phyloP scores from a whole-genome alignment of 2,888 invertebrate species.

The Eupithecia pulchellata region DNA sequence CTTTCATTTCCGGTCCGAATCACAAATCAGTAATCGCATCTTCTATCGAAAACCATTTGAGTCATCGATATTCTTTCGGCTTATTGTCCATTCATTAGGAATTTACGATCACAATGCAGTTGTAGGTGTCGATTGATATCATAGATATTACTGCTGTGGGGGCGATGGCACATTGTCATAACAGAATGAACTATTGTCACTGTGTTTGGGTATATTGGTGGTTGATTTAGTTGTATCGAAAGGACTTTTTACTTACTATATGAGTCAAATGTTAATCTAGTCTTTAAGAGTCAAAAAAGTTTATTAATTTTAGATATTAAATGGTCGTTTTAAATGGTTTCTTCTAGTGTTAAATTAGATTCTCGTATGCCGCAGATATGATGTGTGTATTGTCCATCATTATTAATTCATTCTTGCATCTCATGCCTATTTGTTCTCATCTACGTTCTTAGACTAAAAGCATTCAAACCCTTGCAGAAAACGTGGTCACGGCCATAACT shows the following conservation, averaged over 20 bases:
- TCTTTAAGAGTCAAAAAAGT: too few species aligned
- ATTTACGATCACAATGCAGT: constrained; percentile 52
- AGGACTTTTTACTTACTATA: background rate
- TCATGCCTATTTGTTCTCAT: background rate
- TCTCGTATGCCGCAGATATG: too few species aligned
- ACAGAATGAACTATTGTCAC: constrained; percentile 58
- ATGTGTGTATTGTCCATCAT: too few species aligned
- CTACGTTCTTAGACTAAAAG: background rate
- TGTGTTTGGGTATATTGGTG: constrained; percentile 19
- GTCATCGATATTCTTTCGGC: constrained; percentile 52
- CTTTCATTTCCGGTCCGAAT: constrained; percentile 33
- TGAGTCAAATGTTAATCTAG: too few species aligned
- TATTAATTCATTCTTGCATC: background rate
- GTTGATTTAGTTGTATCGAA: background rate
- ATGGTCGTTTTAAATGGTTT: too few species aligned
- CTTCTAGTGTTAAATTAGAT: too few species aligned
- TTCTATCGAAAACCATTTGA: constrained; percentile 42
- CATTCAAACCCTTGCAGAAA: constrained; percentile 16
- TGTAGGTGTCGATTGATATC: constrained; percentile 73
- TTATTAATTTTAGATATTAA: too few species aligned
- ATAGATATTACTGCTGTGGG: constrained; percentile 61
- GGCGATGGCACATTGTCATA: constrained; percentile 63
- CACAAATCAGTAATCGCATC: constrained; percentile 40
- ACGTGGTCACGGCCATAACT: background rate
- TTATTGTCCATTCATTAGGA: constrained; percentile 59